phyloP scores from a whole-genome alignment of 2,888 invertebrate genomes.

The Pediacus dermestoides region DNA sequence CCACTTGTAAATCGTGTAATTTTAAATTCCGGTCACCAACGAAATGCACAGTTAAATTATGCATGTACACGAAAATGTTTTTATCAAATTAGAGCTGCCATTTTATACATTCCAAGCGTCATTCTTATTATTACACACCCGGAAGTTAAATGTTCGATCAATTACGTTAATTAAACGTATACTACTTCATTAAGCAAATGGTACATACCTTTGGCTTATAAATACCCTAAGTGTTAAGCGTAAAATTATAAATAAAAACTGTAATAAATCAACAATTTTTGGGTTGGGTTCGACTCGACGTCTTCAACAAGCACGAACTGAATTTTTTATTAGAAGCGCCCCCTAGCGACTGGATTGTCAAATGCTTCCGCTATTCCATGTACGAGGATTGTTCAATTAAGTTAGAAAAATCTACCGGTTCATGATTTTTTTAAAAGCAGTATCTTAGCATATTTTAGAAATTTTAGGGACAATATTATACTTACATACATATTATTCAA shows the following conservation, averaged over 20 bases:
- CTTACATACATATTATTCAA: too few relatives aligned
- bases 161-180: slow-evolving; percentile 8
- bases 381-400: too few relatives aligned
- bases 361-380: too few relatives aligned
- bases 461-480: too few relatives aligned
- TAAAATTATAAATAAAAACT: slow-evolving; percentile 22
- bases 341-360: too few relatives aligned
- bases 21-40: slow-evolving; percentile 10
- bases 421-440: too few relatives aligned
- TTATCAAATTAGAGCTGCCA: slow-evolving; percentile 34
- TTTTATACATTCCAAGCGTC: slow-evolving; percentile 35
- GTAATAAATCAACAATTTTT: slow-evolving; percentile 30
- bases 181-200: not conserved
- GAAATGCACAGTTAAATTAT: slow-evolving; percentile 24
- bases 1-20: slow-evolving; percentile 5
- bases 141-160: slow-evolving; percentile 16
- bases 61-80: slow-evolving; percentile 26
- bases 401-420: too few relatives aligned
- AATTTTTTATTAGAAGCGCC: too few relatives aligned
- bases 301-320: too few relatives aligned
- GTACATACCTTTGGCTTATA: slow-evolving; percentile 22
- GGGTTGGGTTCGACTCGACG: slow-evolving; percentile 43
- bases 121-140: slow-evolving; percentile 20
- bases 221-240: slow-evolving; percentile 18
- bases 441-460: too few relatives aligned